Conservation (phyloP, 92 coral and sea anemone genomes). For the Palythoa caribaeorum region DNA sequence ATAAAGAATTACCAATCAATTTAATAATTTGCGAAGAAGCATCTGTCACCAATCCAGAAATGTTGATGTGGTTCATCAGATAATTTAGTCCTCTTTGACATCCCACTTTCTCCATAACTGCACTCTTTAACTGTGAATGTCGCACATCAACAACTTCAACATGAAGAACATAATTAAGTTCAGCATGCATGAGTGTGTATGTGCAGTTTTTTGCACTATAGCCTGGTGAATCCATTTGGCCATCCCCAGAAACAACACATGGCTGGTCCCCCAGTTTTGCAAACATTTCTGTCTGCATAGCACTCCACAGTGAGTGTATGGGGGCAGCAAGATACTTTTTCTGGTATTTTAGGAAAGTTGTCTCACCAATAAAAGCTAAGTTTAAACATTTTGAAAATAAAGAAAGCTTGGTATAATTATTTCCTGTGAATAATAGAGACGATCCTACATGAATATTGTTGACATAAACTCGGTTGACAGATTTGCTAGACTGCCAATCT, state of each 20-base stretch:
- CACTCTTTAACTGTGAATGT: constrained; percentile 5
- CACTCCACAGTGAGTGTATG: constrained; percentile 9
- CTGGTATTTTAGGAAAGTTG: constrained; percentile 32
- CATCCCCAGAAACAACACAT: constrained; percentile 40
- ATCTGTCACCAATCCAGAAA: constrained; percentile 31
- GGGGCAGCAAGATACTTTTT: constrained; percentile 23
- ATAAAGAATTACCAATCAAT: constrained; percentile 18
- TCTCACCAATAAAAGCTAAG: constrained; percentile 8
- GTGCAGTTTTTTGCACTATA: constrained; percentile 33
- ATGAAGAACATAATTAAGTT: constrained; percentile 10
- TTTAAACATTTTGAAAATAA: constrained; percentile 31
- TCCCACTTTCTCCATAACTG: constrained; percentile 10
- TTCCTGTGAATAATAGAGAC: constrained; percentile 51
- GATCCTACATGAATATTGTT: constrained; percentile 50
- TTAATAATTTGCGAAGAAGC: constrained; percentile 35
- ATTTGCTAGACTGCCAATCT: constrained; percentile 48
- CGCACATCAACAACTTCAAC: constrained; percentile 24
- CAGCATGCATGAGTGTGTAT: constrained; percentile 29
- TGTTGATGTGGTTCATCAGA: not conserved
- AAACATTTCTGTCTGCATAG: constrained; percentile 26
- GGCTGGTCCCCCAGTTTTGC: constrained; percentile 6
- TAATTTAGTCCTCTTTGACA: too few relatives aligned
- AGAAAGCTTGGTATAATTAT: constrained; percentile 42
- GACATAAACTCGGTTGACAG: constrained; percentile 39
- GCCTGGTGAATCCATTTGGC: constrained; percentile 46